These are phyloP conservation scores for Gymnothorax javanicus DNA, from an alignment of 2,797 vertebrate genomes.

Conservation along the genomic window DNA sequence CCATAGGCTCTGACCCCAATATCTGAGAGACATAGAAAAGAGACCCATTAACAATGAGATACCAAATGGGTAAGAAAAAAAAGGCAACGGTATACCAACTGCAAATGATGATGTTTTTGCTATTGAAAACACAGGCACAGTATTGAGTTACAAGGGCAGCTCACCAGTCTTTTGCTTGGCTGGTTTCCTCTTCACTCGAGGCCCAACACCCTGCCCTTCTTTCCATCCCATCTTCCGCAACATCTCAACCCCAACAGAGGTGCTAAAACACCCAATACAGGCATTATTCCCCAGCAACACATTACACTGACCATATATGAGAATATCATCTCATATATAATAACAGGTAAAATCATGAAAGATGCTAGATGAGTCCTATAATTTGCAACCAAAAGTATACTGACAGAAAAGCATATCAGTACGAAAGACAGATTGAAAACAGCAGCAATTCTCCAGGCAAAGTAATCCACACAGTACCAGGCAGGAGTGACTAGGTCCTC, in stretches of 20 bases:
- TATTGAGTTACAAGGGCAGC: conserved; percentile 24
- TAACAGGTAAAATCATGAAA: no score
- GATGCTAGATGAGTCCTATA: no score
- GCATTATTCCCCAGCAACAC: not conserved
- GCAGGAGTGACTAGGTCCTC: conserved; percentile 87
- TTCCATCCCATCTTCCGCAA: conserved; percentile 94
- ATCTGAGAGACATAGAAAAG: conserved; percentile 58
- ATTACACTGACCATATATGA: no score
- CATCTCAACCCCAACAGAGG: conserved; percentile 86
- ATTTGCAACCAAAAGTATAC: no score
- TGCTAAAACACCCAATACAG: conserved; percentile 63
- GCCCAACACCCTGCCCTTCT: conserved; percentile 93
- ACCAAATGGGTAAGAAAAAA: not conserved
- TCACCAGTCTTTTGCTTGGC: conserved; percentile 73
- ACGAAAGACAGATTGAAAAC: not conserved
- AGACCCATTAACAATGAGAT: not conserved
- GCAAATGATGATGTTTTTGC: not conserved
- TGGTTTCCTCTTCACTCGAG: conserved; percentile 85
- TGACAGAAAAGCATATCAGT: no score
- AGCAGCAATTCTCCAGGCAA: not conserved
- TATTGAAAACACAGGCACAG: not conserved
- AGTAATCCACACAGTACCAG: conserved; percentile 66
- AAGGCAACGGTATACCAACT: no score
- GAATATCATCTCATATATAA: no score
- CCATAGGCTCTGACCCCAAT: conserved; percentile 69